Conservation (phyloP, 2,797 vertebrate genomes). For the Cyclura pinguis region DNA sequence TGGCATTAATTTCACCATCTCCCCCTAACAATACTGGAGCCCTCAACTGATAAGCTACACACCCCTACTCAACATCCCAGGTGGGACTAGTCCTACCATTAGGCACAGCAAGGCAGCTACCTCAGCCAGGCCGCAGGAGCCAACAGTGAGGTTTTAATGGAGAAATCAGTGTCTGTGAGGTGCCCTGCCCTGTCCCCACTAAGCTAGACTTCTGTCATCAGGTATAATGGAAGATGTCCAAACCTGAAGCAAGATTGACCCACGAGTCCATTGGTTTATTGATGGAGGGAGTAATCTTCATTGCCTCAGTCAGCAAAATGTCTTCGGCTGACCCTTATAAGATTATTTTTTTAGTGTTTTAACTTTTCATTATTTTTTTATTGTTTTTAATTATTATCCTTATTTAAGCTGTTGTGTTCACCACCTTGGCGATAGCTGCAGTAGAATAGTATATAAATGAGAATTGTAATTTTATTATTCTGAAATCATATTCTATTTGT, state of each 20-base stretch:
- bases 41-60: background rate
- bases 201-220: background rate
- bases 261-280: background rate
- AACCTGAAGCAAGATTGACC: background rate
- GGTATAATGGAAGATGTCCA: background rate
- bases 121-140: background rate
- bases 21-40: no score
- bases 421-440: background rate
- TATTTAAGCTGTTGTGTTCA: background rate
- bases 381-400: background rate
- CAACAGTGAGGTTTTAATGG: background rate
- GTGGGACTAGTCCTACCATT: background rate
- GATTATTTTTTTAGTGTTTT: background rate
- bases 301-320: background rate
- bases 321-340: background rate
- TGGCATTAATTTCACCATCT: no score
- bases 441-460: background rate
- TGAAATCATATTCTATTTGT: no score
- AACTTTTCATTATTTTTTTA: background rate
- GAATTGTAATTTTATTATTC: background rate
- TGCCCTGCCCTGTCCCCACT: background rate
- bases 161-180: background rate
- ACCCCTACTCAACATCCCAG: background rate
- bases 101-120: no score
- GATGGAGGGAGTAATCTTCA: background rate